phyloP scores from a whole-genome alignment of 2,797 vertebrate genomes.

The Dryobates pubescens region DNA sequence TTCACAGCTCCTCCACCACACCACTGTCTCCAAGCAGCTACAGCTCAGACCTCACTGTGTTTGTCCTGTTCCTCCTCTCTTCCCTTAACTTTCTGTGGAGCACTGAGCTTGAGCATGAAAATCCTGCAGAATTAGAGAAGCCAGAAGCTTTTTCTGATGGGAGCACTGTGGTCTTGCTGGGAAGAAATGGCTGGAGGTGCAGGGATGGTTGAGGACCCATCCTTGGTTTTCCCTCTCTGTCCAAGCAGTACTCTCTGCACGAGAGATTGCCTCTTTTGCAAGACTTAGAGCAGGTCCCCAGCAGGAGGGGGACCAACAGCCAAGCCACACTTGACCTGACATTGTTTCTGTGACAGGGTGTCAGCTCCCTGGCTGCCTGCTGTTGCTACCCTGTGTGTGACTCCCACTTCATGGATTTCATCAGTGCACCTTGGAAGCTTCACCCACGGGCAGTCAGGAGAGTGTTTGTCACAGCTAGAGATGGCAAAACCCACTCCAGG shows the following conservation, averaged over 20 bases:
- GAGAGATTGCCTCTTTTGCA: neutral
- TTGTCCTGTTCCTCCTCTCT: neutral
- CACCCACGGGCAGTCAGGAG: neutral
- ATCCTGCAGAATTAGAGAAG: neutral
- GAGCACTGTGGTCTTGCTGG: neutral
- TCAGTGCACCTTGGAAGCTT: neutral
- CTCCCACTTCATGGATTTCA: neutral
- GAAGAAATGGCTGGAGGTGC: neutral
- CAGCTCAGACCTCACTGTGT: neutral
- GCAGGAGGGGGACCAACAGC: neutral
- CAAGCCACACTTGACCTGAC: neutral
- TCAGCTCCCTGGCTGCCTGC: neutral
- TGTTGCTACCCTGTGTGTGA: neutral
- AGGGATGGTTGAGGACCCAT: neutral
- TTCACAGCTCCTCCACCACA: neutral
- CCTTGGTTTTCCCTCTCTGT: neutral
- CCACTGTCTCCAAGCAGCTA: accelerated
- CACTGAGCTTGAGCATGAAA: neutral
- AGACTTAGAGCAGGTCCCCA: neutral
- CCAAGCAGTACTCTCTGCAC: accelerated
- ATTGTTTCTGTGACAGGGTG: neutral
- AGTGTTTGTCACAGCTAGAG: neutral
- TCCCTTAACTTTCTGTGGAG: neutral
- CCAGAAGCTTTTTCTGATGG: neutral
- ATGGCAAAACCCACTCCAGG: neutral